These are phyloP conservation scores for Agriopis marginaria DNA, from an alignment of 2,888 invertebrate genomes.

Conservation along the genomic window DNA sequence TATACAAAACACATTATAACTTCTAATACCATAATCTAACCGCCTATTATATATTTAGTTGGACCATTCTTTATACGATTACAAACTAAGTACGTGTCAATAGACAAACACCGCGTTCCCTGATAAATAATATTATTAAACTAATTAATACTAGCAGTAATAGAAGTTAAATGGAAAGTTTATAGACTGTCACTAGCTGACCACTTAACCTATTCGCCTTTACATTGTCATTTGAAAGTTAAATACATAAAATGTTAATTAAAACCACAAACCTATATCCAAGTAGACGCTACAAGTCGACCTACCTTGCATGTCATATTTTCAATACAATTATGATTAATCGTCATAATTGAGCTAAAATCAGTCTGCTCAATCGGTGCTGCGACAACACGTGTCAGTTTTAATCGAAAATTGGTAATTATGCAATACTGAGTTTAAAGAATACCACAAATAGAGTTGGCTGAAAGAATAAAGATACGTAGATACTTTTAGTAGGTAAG, in stretches of 20 bases:
- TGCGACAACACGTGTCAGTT: too few relatives aligned
- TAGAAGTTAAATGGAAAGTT: slow-evolving; percentile 7
- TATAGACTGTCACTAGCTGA: background rate
- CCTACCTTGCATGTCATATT: too few relatives aligned
- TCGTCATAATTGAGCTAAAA: too few relatives aligned
- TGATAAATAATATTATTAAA: slow-evolving; percentile 50
- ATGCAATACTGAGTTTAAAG: too few relatives aligned
- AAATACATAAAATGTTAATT: slow-evolving; percentile 6
- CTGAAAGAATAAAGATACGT: too few relatives aligned
- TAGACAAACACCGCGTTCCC: slow-evolving; percentile 66
- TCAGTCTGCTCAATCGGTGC: too few relatives aligned
- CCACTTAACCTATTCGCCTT: background rate
- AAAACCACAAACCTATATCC: background rate
- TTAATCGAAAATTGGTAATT: too few relatives aligned
- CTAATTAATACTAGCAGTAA: slow-evolving; percentile 34
- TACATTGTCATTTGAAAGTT: background rate
- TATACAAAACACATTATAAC: slow-evolving; percentile 62
- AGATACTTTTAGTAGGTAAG: too few relatives aligned
- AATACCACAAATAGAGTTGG: too few relatives aligned
- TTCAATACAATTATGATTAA: too few relatives aligned
- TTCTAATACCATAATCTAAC: slow-evolving; percentile 42
- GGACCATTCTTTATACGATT: slow-evolving; percentile 50
- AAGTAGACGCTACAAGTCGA: too few relatives aligned
- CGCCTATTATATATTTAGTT: slow-evolving; percentile 37
- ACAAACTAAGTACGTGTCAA: slow-evolving; percentile 65